Base-by-base conservation (phyloP, 2,797 vertebrate genomes). In the Peromyscus attwateri region DNA sequence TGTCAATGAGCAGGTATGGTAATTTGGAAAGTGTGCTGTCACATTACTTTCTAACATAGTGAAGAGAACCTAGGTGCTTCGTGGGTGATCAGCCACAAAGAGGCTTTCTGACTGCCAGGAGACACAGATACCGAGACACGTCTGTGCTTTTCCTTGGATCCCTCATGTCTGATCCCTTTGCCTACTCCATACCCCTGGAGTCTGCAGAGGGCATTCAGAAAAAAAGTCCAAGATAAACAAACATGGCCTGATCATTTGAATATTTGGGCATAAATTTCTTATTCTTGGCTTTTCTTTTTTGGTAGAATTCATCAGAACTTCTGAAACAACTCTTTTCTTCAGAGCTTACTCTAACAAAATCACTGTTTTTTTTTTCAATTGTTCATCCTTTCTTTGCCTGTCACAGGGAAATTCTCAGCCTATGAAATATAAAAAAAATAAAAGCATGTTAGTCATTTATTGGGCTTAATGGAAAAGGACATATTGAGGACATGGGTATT, bases 361-460 rank as follows among this genome's bases (percentile, higher is more conserved):
- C 27, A 62, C 16, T 43, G 9, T 19, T 10, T 80, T 88, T 94
- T 40, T 40, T 84, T 17, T 11, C 43, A 76, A 34, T 62, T 37
- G 95, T 66, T 70, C 68, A 55, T 87, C 23, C 9, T 80, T 96
- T 64, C 76, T 95, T 70, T 70, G 68, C 79, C 70, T 37, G 43
- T 66, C n/a, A 75, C 16, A 84, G 46, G 10, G 12, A 85, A 84
- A 49, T 81, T 66, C 3, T 84, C 21, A n/a, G 16, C 34, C 73
- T 60, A 55, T 17, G 6, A 85, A 95, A 43, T 85, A 8, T 10
- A 75, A 68, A 46, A 83, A 1, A 52, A 52, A 52, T 68, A 46
- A 95, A 92, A 82, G 10, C 21, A 84, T 29, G 17, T 6, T 46
- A 8, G 40, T 34, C 13, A 17, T 62, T 94, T 52, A 52, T 34